Conservation (phyloP, 2,113 vertebrate genomes). For the Urocolius indicus region DNA sequence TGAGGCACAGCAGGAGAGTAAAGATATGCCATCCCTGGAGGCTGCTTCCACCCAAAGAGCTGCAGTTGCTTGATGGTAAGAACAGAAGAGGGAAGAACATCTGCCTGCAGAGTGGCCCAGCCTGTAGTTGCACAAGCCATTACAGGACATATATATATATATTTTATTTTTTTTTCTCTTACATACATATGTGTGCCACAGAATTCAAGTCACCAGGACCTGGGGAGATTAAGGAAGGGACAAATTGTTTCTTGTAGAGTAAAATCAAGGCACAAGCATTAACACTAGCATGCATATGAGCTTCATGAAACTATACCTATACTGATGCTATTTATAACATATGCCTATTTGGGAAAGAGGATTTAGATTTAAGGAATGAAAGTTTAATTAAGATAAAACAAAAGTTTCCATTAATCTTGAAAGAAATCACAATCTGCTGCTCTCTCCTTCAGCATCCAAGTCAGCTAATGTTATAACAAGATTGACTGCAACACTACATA, state of each 20-base stretch:
- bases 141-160: neutral
- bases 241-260: neutral
- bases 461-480: neutral
- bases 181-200: neutral
- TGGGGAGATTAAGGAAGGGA: neutral
- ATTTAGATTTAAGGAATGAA: neutral
- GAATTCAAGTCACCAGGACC: neutral
- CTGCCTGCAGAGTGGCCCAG: neutral
- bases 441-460: neutral
- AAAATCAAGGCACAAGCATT: neutral
- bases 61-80: neutral
- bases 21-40: neutral
- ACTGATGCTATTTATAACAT: neutral
- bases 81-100: neutral
- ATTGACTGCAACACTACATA: fast-evolving
- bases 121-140: neutral
- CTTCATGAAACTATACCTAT: neutral
- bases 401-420: conserved; percentile 40
- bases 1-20: neutral
- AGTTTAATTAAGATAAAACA: conserved; percentile 46
- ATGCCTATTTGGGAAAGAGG: neutral
- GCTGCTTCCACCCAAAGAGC: neutral
- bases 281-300: neutral
- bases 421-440: neutral
- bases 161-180: too few relatives aligned